phyloP scores from a whole-genome alignment of 2,113 vertebrate species.

The Nesoenas mayeri region DNA sequence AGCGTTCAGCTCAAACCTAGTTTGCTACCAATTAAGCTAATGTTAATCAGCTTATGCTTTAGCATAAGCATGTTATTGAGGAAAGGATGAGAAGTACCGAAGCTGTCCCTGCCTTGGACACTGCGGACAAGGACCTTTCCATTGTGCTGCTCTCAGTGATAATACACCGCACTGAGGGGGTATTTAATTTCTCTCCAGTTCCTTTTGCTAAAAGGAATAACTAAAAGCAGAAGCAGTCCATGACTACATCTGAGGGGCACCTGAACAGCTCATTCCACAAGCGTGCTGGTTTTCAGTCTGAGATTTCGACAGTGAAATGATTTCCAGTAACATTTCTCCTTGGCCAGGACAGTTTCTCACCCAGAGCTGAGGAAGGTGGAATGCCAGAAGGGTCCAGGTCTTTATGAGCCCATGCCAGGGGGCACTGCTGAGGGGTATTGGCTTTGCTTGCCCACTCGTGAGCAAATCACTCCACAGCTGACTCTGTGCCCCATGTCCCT shows the following conservation, averaged over 20 bases:
- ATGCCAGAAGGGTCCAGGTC: background rate
- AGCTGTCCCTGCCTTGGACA: background rate
- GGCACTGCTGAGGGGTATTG: no score
- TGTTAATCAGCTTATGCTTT: background rate
- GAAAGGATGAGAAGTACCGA: background rate
- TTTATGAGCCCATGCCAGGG: no score
- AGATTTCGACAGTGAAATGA: background rate
- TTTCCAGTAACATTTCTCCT: background rate
- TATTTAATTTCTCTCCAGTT: background rate
- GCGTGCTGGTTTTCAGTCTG: background rate
- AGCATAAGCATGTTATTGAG: background rate
- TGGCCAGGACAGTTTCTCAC: background rate
- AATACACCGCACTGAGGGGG: background rate
- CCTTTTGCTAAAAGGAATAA: background rate
- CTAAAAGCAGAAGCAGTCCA: background rate
- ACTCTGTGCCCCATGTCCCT: background rate
- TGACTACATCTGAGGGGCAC: background rate
- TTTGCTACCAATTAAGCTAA: slow-evolving; percentile 5
- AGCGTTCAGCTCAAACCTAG: background rate
- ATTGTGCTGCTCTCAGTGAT: background rate
- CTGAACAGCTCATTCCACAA: background rate
- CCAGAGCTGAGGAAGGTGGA: background rate
- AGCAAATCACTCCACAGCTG: background rate
- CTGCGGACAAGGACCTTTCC: background rate
- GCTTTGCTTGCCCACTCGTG: background rate